Base-by-base conservation (phyloP, 2,888 invertebrate species). In the Eurois occulta region DNA sequence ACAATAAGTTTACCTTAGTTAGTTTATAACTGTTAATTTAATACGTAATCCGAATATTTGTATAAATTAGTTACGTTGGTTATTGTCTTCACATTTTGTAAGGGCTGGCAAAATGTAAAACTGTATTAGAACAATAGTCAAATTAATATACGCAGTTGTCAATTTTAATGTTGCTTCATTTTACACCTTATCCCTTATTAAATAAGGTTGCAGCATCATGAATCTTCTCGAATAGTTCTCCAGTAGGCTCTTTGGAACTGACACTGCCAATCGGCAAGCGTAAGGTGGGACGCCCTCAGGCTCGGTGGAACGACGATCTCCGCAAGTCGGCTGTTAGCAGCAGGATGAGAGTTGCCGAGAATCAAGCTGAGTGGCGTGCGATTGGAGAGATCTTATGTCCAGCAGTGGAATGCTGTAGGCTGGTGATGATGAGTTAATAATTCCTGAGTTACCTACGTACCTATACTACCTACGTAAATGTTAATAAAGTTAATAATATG, bases 61-160 rank as follows among this genome's bases (percentile, higher is more conserved):
- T 83, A 72, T 75, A 70, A 70, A 72, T 72, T 64, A 69, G 28
- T 62, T 81, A 58, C 66, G 24, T 84, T 68, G 35, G 38, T 84
- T 80, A 71, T 43, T 77, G 74, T 84, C 77, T 83, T 55, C 24
- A 78, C 95, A 95, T 95, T 96, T 95, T 95, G 96, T 91, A 85
- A 93, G 93, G 95, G 96, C 96, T 96, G 96, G 93, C 96, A 95
- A 95, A 95, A 95, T 95, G 95, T 94, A 83, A 87, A 89, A 84
- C 83, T 91, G 87, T 92, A 91, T 88, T 88, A 90, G 90, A 90
- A 90, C 86, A 87, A 88, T 90, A 84, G 88, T 87, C 77, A 89
- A 89, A 89, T 90, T 90, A 94, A 94, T 94, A 96, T 95, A 95
- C 87, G 94, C 95, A 94, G 94, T 94, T 95, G 94, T 94, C 94